Evolutionary conservation across 1,140 invertebrate species (phyloP), one percentile per base, ranked within the genome.

Genomic region (Triops cancriformis): DNA sequence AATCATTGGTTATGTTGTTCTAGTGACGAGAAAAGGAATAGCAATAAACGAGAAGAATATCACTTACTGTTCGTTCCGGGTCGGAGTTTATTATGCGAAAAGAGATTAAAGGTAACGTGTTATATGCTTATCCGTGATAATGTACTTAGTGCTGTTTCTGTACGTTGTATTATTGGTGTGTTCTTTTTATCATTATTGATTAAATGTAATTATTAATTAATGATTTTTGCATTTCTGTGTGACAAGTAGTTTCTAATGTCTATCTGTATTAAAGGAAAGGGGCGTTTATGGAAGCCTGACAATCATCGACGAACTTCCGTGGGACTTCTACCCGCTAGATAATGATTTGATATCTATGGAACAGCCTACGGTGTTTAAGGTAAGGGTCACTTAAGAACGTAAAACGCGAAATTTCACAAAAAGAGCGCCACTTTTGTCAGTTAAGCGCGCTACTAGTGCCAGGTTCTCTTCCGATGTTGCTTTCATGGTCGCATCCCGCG

Each of bases 321-420:
- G 96, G 83, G 91, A 95, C 81, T 88, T 98, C 23, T 94, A 95
- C 84, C 95, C 96, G 0, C 90, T 98, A 83, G 96, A 98, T 82
- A 92, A 88, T 84, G 97, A 98, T 87, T 86, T 98, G 0, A 87
- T 98, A 78, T 97, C 95, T 4, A 93, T 98, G 91, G 96, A 98
- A 86, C 86, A 95, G 79, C 89, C 90, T 73, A 87, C 89, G 81
- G 89, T 93, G 18, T 97, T 91, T 82, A 87, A 89, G 86, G 89
- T 89, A 83, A 83, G 43, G 79, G 43, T 80, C 79, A 14, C 27
- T 31, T 77, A 18, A 80, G 43, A 6, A 64, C 18, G 18, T 18
- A n/a, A 64, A 23, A 23, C 18, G 14, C 14, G 18, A 37, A 5
- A 37, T 77, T 43, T 31, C 14, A 7, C 27, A n/a, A 51, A 27